Percentiles rank a stretch among this genome's conserved stretches.
Evolutionary conservation across 2,797 vertebrate species (phyloP).

Genomic region (Pangasius sanitwongsei): DNA sequence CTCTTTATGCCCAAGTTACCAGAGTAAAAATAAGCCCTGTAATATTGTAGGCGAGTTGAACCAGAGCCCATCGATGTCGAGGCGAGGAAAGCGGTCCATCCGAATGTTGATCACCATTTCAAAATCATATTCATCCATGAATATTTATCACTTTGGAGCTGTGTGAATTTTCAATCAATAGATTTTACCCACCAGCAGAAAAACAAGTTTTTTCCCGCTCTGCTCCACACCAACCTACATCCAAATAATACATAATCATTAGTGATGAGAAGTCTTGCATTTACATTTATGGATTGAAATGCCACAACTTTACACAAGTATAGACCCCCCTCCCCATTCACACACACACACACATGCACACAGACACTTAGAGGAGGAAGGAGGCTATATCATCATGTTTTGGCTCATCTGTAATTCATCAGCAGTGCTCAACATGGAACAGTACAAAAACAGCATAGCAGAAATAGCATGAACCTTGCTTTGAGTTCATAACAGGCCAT

Average conservation of each 20-base stretch:
- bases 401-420: conserved; percentile 49
- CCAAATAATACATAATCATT: conserved; percentile 78
- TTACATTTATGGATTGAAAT: conserved; percentile 80
- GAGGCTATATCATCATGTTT: conserved; percentile 39
- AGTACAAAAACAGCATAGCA: conserved; percentile 37
- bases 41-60: conserved; percentile 51
- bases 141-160: conserved; percentile 74
- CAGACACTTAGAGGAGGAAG: conserved; percentile 6
- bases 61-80: conserved; percentile 48
- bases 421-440: conserved; percentile 29
- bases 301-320: conserved; percentile 62
- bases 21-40: conserved; percentile 32
- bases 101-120: conserved; percentile 68
- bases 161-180: conserved; percentile 77
- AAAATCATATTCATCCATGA: conserved; percentile 74
- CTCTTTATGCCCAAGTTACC: conserved; percentile 23
- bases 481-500: conserved; percentile 50
- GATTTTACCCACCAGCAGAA: conserved; percentile 73
- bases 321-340: background rate
- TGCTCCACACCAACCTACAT: conserved; percentile 67
- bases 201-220: conserved; percentile 47
- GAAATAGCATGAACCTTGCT: conserved; percentile 37
- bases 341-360: background rate
- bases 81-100: conserved; percentile 60
- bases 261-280: conserved; percentile 71